Evolutionary conservation across 1,140 invertebrate genomes (phyloP), one percentile per base, ranked within the genome.

Genomic region (Drosophila seguyi): DNA sequence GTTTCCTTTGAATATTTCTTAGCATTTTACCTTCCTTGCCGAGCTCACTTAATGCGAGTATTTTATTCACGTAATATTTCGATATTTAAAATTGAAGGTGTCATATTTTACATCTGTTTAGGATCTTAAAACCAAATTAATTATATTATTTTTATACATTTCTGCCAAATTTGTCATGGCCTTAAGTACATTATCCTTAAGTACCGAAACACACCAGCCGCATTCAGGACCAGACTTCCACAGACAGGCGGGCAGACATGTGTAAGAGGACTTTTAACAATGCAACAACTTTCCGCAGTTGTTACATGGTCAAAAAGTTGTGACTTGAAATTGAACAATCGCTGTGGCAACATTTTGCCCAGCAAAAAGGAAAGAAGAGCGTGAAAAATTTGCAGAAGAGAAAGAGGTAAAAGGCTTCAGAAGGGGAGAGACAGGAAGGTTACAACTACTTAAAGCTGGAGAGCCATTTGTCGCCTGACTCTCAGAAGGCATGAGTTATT

Each of bases 241-340:
- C 68, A 74, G 34, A 25, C 39, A 38, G 69, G 16, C 13, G n/a
- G 36, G 39, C 68, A 60, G 63, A 81, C 81, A 85, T 58, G 63
- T 84, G 81, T 84, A 77, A 81, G 44, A 59, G 55, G 66, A 68
- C 47, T 60, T 65, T 44, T 47, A 77, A 84, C 81, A 84, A 85
- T 84, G 81, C 81, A 84, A 84, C 81, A 84, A 84, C 81, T 81
- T 77, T 81, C 82, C 61, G 59, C 78, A 78, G 72, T 84, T 85
- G 81, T 47, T 53, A 86, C 81, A 84, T 65, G 82, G 66, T 68
- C 66, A 80, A 69, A 84, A 84, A 84, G 82, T 84, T 84, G 62
- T 81, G 81, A 81, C 86, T 84, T 85, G 67, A 65, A 84, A 86
- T 84, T 86, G 65, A 86, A 84, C 82, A 81, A 76, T 72, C 34